Evolutionary conservation across 2,113 vertebrate species (phyloP), one percentile per base, ranked within the genome.

Genomic region (Cephalophus harveyi): DNA sequence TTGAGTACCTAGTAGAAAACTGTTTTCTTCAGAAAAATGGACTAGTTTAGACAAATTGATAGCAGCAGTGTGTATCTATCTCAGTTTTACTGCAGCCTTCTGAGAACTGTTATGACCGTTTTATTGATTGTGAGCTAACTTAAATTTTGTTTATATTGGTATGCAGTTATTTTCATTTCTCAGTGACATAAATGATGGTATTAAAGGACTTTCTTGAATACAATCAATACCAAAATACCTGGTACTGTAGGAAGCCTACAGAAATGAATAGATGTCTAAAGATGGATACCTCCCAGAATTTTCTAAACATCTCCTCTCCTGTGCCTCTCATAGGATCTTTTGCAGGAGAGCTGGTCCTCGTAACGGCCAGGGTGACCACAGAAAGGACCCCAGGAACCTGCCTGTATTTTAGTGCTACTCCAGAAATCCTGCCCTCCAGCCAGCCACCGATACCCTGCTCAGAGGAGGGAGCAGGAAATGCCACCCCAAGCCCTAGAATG

Each of bases 391-490:
- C 97, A 89, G 95, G 91, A 88, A 97, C 92, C 86, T 98, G 98
- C 85, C 89, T 98, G 6, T 98, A 98, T 95, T 98, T 98, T 36
- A 98, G 95, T 78, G 89, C 96, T 62, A 50, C 11, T 91, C 89
- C 97, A 81, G 95, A 48, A 87, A 81, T 97, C 64, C 93, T 98
- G 71, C 98, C 98, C 5, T 95, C 97, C 84, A 98, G 95, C 95
- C 98, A 97, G 79, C 98, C 98, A 48, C 98, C 98, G 15, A 97
- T 98, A 55, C 48, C 98, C 87, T 98, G 98, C 59, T 95, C 64
- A 3, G 98, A 98, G 59, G 98, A 98, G 33, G 98, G 95, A 89
- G 87, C 43, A n/a, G 97, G 91, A 89, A 97, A 98, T 94, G 93
- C n/a, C 33, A 96, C 91, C 36, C 79, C 96, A 89, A 98, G 84